phyloP scores from a whole-genome alignment of 2,888 invertebrate genomes.

The Watsonalla binaria region DNA sequence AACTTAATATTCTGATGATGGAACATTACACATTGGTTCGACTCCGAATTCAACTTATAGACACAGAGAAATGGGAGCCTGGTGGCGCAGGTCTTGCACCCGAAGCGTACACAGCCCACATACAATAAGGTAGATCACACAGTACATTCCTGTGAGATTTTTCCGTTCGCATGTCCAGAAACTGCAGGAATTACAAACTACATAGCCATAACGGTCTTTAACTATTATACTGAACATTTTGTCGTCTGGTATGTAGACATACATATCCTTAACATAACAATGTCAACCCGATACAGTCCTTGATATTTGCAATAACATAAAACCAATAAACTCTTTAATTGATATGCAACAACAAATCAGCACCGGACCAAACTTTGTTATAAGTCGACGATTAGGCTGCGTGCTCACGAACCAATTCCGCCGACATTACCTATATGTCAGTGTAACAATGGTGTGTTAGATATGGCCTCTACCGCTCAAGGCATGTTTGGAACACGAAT shows the following conservation, averaged over 20 bases:
- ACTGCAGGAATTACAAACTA: too few species aligned
- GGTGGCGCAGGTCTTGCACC: too few species aligned
- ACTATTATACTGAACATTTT: too few species aligned
- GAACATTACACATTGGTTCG: too few species aligned
- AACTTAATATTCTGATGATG: too few species aligned
- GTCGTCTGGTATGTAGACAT: not conserved
- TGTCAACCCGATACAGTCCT: conserved; percentile 15
- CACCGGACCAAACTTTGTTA: conserved; percentile 46
- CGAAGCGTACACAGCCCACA: too few species aligned
- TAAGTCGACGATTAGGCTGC: conserved; percentile 44
- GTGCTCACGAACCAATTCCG: conserved; percentile 52
- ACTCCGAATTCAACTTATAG: too few species aligned
- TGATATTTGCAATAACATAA: conserved; percentile 20
- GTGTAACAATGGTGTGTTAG: conserved; percentile 58
- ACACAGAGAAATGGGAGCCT: too few species aligned
- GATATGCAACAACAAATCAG: conserved; percentile 49
- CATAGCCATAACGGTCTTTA: too few species aligned
- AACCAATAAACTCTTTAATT: conserved; percentile 23
- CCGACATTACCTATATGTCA: conserved; percentile 55
- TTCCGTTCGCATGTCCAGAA: too few species aligned
- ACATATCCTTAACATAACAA: not conserved
- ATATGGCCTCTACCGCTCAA: conserved; percentile 54
- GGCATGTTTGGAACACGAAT: conserved; percentile 62
- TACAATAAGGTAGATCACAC: too few species aligned
- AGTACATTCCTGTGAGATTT: too few species aligned